These are phyloP conservation scores for Zhuqinia jingwanae DNA, from an alignment of 2,888 invertebrate genomes.

Conservation along the genomic window DNA sequence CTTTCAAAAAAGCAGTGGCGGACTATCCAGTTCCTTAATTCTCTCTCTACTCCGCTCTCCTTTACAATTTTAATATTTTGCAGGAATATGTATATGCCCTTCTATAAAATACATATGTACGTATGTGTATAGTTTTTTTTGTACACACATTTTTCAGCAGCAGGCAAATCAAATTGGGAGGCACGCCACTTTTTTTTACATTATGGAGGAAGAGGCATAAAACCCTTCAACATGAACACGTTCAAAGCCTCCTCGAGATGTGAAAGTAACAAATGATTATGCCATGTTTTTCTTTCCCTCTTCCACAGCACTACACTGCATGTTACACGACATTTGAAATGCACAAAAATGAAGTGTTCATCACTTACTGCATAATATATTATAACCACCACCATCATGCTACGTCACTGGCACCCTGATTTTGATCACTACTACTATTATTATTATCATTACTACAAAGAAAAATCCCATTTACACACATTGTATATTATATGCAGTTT, in stretches of 20 bases:
- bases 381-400: slow-evolving; percentile 37
- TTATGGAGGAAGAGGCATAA: slow-evolving; percentile 52
- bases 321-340: background rate
- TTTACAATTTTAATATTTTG: slow-evolving; percentile 4
- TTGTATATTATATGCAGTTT: slow-evolving; percentile 29
- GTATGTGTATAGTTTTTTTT: background rate
- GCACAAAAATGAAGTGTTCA: background rate
- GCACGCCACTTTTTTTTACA: slow-evolving; percentile 62
- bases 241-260: slow-evolving; percentile 45
- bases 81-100: slow-evolving; percentile 11
- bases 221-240: slow-evolving; percentile 64
- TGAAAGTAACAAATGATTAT: slow-evolving; percentile 68
- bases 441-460: slow-evolving; percentile 55
- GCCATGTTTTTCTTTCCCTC: slow-evolving; percentile 57
- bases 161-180: background rate
- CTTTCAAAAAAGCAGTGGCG: slow-evolving; percentile 65
- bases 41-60: background rate
- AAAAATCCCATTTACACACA: slow-evolving; percentile 30
- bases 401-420: slow-evolving; percentile 20
- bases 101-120: background rate
- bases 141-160: too few relatives aligned
- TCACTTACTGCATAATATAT: background rate
- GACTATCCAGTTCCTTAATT: background rate
- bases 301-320: background rate
- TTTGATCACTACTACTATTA: background rate